These are phyloP conservation scores for Mantis religiosa DNA, from an alignment of 2,888 invertebrate species.

Conservation along the genomic window DNA sequence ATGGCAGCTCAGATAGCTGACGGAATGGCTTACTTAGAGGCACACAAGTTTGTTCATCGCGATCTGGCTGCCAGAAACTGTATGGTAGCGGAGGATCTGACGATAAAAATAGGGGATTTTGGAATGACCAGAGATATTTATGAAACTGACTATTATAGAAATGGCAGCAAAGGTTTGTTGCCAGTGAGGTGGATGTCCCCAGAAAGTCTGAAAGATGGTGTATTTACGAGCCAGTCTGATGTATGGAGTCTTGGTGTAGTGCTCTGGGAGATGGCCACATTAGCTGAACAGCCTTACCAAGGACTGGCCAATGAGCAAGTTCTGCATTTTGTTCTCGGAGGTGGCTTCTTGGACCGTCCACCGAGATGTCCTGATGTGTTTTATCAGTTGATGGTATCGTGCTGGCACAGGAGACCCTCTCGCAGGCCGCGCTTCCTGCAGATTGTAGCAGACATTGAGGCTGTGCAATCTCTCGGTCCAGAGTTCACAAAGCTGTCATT, in stretches of 20 bases:
- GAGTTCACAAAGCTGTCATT: constrained; percentile 58
- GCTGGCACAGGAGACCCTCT: constrained; percentile 62
- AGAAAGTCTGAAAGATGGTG: constrained; percentile 63
- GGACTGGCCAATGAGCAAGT: constrained; percentile 60
- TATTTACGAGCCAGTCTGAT: constrained; percentile 60
- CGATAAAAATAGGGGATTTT: constrained; percentile 60
- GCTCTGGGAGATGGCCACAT: constrained; percentile 71
- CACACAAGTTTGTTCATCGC: constrained; percentile 66
- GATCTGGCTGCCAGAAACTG: constrained; percentile 70
- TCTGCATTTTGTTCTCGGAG: constrained; percentile 54
- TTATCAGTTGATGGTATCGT: constrained; percentile 60
- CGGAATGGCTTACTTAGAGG: constrained; percentile 72
- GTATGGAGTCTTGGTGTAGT: constrained; percentile 70
- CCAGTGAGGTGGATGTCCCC: constrained; percentile 71
- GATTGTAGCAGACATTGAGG: constrained; percentile 54
- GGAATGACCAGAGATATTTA: constrained; percentile 66
- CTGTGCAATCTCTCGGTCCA: constrained; percentile 53
- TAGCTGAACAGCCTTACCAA: constrained; percentile 74
- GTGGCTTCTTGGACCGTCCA: constrained; percentile 58
- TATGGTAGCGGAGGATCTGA: constrained; percentile 60
- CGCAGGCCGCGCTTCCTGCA: constrained; percentile 62
- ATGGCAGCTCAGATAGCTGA: constrained; percentile 70
- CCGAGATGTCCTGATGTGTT: constrained; percentile 61
- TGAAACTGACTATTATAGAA: constrained; percentile 63
- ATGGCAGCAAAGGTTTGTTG: constrained; percentile 49